Base-by-base conservation (phyloP, 1,140 invertebrate species). In the Tetragnatha versicolor region DNA sequence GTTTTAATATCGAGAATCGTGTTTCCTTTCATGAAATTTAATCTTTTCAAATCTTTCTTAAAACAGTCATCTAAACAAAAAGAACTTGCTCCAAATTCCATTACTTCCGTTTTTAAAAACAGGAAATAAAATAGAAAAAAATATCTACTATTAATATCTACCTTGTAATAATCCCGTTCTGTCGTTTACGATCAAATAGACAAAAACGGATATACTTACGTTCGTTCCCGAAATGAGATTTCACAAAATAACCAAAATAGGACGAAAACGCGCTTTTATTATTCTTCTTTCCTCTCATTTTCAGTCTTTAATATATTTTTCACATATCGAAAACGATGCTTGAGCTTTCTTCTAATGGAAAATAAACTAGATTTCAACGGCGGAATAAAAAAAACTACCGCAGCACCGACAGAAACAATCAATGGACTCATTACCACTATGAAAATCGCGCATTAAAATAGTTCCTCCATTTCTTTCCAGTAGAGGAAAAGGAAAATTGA, bases 401-500 rank as follows among this genome's bases (percentile, higher is more conserved):
- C 25, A 25, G 25, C 3, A 2, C 25, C 25, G 29, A 5, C 27
- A 25, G 17, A 37, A 69, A 55, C 66, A 69, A 69, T 69, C 66
- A 55, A 69, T 69, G 47, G 14, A 0, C 66, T 69, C 66, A 69
- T 69, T 55, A 69, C 47, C 10, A 7, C 45, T 69, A 55, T 55
- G 66, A 69, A 69, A 69, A 69, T 69, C 49, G 66, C 17, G 66
- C 66, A 55, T 69, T 69, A 55, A 69, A 68, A 47, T 47, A 39
- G 49, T 69, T 55, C 9, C 63, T 31, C 20, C 66, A 35, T 25
- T 69, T 37, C 47, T 53, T 39, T 29, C 2, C 49, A 27, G 29
- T 12, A 37, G 22, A 17, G 20, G 25, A 42, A 10, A 22, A 39
- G 22, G 68, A 25, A 70, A 70, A 70, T 70, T 70, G 68, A 70